A percentile compares a stretch with the other conserved stretches of the same genome.
Evolutionary conservation across 2,888 invertebrate species (phyloP).

Genomic region (Chrysotoxum bicinctum): DNA sequence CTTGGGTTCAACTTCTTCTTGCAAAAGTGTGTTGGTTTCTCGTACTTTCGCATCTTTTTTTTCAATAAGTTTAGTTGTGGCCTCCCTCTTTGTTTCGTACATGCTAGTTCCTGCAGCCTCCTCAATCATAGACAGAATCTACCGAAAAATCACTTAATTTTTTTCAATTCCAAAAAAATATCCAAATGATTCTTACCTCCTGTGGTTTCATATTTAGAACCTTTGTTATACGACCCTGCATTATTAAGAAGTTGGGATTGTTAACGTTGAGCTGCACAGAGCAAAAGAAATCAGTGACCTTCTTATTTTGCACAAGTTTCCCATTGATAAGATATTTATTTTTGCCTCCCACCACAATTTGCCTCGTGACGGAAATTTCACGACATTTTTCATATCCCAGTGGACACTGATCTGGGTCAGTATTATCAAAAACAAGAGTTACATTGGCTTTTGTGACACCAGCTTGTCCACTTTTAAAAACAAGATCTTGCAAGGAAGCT

Average conservation of each 20-base stretch:
- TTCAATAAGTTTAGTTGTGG: slow-evolving; percentile 92
- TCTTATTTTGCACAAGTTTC: slow-evolving; percentile 92
- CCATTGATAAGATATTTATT: slow-evolving; percentile 98
- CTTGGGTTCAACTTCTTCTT: slow-evolving; percentile 95
- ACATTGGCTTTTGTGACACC: slow-evolving; percentile 98
- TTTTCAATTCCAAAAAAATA: not conserved
- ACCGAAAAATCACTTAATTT: slow-evolving; percentile 28
- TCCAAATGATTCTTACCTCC: slow-evolving; percentile 85
- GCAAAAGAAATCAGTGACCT: slow-evolving; percentile 96
- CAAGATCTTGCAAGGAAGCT: slow-evolving; percentile 94
- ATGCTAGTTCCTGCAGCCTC: slow-evolving; percentile 99
- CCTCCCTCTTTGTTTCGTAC: slow-evolving; percentile 96
- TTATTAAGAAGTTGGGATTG: slow-evolving; percentile 99
- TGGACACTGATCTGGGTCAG: slow-evolving; percentile 90
- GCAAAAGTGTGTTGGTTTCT: slow-evolving; percentile 90
- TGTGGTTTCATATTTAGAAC: slow-evolving; percentile 99
- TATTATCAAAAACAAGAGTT: slow-evolving; percentile 97
- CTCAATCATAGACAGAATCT: slow-evolving; percentile 98
- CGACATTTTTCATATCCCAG: slow-evolving; percentile 94
- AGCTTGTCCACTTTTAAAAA: slow-evolving; percentile 98
- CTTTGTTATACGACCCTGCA: slow-evolving; percentile 99
- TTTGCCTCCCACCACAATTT: slow-evolving; percentile 92
- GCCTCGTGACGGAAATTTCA: slow-evolving; percentile 96
- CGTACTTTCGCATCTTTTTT: slow-evolving; percentile 95
- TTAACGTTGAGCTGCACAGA: slow-evolving; percentile 99